Conservation (phyloP, 2,113 vertebrate species). For the Pachyramphus minor region DNA sequence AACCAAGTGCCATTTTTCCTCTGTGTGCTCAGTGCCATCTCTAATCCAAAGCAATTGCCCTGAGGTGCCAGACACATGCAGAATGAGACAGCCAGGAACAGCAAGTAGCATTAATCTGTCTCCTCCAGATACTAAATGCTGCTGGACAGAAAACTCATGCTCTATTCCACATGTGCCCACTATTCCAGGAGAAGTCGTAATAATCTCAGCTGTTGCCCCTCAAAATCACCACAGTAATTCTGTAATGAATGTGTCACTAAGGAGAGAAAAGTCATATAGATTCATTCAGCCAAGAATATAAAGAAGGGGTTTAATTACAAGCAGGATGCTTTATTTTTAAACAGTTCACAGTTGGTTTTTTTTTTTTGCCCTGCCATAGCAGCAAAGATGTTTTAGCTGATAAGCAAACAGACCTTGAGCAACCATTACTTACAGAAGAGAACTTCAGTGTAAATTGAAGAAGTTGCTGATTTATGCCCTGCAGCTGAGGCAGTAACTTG, state of each 20-base stretch:
- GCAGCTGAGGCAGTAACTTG: background rate
- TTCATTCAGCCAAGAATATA: background rate
- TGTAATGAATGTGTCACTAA: background rate
- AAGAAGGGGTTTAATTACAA: background rate
- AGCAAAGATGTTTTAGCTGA: background rate
- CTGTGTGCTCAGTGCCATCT: background rate
- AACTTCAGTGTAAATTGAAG: background rate
- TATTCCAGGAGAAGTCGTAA: background rate
- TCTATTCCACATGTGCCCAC: background rate
- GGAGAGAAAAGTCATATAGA: background rate
- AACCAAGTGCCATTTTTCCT: background rate
- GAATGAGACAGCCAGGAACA: background rate
- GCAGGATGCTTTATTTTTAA: background rate
- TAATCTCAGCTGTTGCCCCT: background rate
- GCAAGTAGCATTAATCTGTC: background rate
- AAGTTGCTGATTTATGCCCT: background rate
- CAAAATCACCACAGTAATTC: background rate
- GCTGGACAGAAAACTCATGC: background rate
- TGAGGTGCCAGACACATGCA: background rate
- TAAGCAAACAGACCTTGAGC: background rate
- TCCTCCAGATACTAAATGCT: background rate
- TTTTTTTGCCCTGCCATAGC: accelerated
- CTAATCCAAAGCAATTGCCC: constrained; percentile 22
- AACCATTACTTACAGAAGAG: background rate
- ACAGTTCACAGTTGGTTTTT: background rate